phyloP scores from a whole-genome alignment of 2,888 invertebrate species.

The Melangyna quadrimaculata region DNA sequence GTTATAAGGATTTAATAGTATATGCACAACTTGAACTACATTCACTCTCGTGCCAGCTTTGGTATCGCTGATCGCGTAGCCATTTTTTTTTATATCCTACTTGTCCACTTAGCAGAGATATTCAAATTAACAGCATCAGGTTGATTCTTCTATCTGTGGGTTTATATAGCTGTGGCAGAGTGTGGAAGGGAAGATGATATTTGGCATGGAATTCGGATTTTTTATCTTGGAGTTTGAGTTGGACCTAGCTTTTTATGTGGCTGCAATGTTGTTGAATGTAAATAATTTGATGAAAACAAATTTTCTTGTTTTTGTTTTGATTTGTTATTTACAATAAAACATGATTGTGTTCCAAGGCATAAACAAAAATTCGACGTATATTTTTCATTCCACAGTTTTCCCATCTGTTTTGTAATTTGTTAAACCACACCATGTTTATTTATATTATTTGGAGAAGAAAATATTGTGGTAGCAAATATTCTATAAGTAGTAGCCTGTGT shows the following conservation, averaged over 20 bases:
- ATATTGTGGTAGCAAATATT: too few species aligned
- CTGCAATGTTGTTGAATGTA: not conserved
- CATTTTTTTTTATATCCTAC: conserved; percentile 50
- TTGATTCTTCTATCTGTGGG: conserved; percentile 29
- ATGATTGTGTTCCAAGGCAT: too few species aligned
- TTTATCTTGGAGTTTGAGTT: not conserved
- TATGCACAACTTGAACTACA: conserved; percentile 54
- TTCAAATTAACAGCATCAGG: conserved; percentile 52
- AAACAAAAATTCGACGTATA: too few species aligned
- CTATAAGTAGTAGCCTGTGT: too few species aligned
- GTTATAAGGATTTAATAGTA: conserved; percentile 56
- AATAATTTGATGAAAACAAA: not conserved
- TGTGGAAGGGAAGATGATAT: not conserved
- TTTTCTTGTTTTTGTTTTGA: not conserved
- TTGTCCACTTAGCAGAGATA: conserved; percentile 56
- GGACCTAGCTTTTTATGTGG: not conserved
- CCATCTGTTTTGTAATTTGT: too few species aligned
- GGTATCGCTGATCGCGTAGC: conserved; percentile 41
- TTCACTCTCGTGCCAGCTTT: conserved; percentile 43
- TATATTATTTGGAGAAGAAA: too few species aligned
- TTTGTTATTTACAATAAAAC: not conserved
- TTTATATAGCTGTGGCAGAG: not conserved
- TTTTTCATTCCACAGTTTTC: too few species aligned
- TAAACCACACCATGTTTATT: too few species aligned
- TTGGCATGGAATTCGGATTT: not conserved